Evolutionary conservation across 92 coral and sea anemone species (phyloP).

Genomic region (Phymanthus crucifer): DNA sequence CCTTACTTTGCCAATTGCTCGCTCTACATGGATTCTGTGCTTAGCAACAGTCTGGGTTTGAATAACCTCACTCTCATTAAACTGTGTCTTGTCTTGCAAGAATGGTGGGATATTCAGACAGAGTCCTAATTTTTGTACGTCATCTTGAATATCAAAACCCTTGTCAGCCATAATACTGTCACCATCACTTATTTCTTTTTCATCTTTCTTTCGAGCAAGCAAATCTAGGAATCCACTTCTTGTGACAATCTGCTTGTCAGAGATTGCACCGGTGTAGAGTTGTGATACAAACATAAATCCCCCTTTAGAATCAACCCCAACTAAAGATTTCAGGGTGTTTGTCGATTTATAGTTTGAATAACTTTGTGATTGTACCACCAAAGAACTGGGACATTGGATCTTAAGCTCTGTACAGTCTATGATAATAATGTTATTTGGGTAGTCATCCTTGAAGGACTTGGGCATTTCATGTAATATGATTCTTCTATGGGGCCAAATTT

Average conservation of each 20-base stretch:
- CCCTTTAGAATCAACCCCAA: slow-evolving; percentile 55
- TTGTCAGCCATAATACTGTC: slow-evolving; percentile 62
- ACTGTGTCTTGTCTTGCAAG: not conserved
- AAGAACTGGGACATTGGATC: slow-evolving; percentile 47
- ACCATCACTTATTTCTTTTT: slow-evolving; percentile 29
- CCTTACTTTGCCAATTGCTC: slow-evolving; percentile 28
- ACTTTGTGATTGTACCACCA: slow-evolving; percentile 55
- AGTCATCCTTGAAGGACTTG: slow-evolving; percentile 34
- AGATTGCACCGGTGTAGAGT: no score
- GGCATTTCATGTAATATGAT: slow-evolving; percentile 46
- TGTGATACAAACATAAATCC: no score
- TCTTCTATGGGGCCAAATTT: slow-evolving; percentile 61
- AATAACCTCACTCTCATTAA: not conserved
- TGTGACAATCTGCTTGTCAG: not conserved
- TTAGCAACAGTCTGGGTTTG: not conserved
- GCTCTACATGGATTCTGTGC: no score
- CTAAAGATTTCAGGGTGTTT: slow-evolving; percentile 52
- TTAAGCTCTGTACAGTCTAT: slow-evolving; percentile 59
- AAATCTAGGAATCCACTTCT: slow-evolving; percentile 52
- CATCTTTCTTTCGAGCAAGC: slow-evolving; percentile 42
- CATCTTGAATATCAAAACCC: slow-evolving; percentile 31
- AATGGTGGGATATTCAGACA: slow-evolving; percentile 43
- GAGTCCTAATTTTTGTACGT: slow-evolving; percentile 28
- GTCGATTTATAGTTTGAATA: slow-evolving; percentile 47
- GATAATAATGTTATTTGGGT: slow-evolving; percentile 51